phyloP scores from a whole-genome alignment of 30 jellyfish, hydroid and myxozoan species.

The Chrysaora quinquecirrha region DNA sequence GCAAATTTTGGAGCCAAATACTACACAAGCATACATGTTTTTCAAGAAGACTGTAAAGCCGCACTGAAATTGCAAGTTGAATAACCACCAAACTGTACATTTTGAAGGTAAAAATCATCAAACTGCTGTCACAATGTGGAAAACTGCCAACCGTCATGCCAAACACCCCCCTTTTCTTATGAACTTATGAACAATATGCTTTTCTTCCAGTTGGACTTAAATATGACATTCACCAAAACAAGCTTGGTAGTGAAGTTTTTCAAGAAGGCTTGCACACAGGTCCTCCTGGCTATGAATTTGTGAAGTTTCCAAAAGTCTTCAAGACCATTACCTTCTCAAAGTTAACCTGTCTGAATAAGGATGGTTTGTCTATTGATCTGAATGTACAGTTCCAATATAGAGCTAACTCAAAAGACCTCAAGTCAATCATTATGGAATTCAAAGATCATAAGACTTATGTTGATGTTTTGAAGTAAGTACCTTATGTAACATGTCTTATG shows the following conservation, averaged over 20 bases:
- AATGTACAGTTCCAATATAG: constrained; percentile 69
- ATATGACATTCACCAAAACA: constrained; percentile 67
- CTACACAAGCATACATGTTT: too few relatives aligned
- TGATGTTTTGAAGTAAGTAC: constrained; percentile 55
- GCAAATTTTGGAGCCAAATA: too few relatives aligned
- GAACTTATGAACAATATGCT: too few relatives aligned
- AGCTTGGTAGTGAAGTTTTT: constrained; percentile 52
- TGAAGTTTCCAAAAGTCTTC: constrained; percentile 61
- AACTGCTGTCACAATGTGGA: too few relatives aligned
- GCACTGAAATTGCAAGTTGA: too few relatives aligned
- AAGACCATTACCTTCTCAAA: constrained; percentile 49
- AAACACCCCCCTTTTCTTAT: too few relatives aligned
- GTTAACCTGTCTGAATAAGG: constrained; percentile 65
- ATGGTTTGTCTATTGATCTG: constrained; percentile 64
- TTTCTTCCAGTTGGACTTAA: constrained; percentile 49
- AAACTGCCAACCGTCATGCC: too few relatives aligned
- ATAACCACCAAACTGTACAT: too few relatives aligned
- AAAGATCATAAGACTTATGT: constrained; percentile 53
- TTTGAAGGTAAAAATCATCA: too few relatives aligned
- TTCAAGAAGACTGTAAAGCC: too few relatives aligned
- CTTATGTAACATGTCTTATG: too few relatives aligned
- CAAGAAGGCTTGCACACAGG: constrained; percentile 80
- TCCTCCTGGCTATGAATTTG: constrained; percentile 69
- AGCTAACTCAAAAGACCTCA: constrained; percentile 32
- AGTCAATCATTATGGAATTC: constrained; percentile 45